Conservation (phyloP, 2,797 vertebrate species). For the Peromyscus eremicus region DNA sequence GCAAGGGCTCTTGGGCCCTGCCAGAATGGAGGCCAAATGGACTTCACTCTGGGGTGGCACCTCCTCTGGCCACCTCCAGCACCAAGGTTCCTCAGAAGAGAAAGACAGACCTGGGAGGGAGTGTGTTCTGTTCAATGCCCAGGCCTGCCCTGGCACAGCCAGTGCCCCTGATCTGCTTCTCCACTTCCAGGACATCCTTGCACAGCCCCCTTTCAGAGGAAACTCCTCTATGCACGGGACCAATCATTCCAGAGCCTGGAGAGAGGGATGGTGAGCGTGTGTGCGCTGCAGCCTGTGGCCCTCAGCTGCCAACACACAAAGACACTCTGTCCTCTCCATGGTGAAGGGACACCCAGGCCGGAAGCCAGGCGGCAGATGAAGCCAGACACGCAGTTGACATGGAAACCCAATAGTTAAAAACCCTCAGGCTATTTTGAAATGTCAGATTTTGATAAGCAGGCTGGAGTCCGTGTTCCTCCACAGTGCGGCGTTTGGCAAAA, state of each 20-base stretch:
- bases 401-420: conserved; percentile 78
- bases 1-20: background rate
- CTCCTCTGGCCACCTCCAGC: background rate
- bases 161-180: background rate
- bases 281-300: background rate
- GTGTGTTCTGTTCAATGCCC: background rate
- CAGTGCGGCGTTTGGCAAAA: conserved; percentile 68
- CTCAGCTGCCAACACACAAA: background rate
- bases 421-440: conserved; percentile 60
- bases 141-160: background rate
- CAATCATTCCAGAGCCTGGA: accelerated
- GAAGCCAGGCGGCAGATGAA: conserved; percentile 46
- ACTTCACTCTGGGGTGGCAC: too few relatives aligned
- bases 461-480: conserved; percentile 69
- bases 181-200: background rate
- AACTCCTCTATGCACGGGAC: accelerated
- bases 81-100: background rate
- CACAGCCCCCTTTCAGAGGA: background rate
- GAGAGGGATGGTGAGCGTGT: accelerated
- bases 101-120: accelerated
- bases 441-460: conserved; percentile 79
- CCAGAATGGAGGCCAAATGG: background rate
- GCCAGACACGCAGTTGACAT: conserved; percentile 73
- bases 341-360: conserved; percentile 14
- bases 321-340: background rate